These are phyloP conservation scores for Polyommatus iphigenia DNA, from an alignment of 2,888 invertebrate genomes.

Conservation along the genomic window DNA sequence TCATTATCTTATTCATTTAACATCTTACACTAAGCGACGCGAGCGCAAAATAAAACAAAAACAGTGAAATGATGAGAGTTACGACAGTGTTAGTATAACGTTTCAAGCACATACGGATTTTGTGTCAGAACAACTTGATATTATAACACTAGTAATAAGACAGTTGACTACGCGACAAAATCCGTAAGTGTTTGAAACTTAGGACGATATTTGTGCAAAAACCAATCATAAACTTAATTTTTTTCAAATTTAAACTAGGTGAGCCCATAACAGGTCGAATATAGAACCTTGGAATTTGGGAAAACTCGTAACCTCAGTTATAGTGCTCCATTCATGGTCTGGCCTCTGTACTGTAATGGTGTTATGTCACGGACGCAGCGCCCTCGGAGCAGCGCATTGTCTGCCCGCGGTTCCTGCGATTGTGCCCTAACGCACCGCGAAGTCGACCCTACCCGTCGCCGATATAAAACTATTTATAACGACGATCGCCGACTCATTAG, in stretches of 20 bases:
- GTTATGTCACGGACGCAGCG: slow-evolving; percentile 69
- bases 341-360: slow-evolving; percentile 57
- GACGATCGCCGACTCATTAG: slow-evolving; percentile 55
- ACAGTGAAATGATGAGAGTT: no score
- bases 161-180: no score
- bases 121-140: no score
- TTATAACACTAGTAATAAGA: no score
- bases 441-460: slow-evolving; percentile 64
- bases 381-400: slow-evolving; percentile 62
- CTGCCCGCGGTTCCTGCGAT: slow-evolving; percentile 75
- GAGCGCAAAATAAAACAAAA: no score
- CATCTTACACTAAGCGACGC: no score
- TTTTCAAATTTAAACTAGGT: neutral
- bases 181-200: no score
- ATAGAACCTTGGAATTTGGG: neutral
- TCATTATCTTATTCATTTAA: no score
- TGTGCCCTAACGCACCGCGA: slow-evolving; percentile 73
- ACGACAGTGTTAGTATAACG: no score
- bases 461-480: slow-evolving; percentile 71
- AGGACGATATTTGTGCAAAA: no score
- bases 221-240: neutral
- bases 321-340: slow-evolving; percentile 43
- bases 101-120: no score
- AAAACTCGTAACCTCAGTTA: neutral
- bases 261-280: neutral